Conservation (phyloP, 2,113 vertebrate genomes). For the Gavialis gangeticus region DNA sequence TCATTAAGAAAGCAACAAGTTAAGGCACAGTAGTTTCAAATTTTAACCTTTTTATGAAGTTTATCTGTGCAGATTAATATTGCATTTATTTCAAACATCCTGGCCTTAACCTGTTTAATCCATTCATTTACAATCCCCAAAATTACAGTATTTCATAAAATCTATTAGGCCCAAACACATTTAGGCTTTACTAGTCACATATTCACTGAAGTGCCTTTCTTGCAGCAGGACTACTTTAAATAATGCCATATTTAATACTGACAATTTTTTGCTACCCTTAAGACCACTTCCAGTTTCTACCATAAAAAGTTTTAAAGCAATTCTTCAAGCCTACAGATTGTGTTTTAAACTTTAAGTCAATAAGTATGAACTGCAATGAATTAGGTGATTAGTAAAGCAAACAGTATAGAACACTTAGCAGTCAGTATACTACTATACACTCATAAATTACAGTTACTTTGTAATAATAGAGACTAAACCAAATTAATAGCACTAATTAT, state of each 20-base stretch:
- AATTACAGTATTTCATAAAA: slow-evolving; percentile 83
- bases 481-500: slow-evolving; percentile 84
- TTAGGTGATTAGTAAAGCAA: slow-evolving; percentile 95
- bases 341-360: slow-evolving; percentile 83
- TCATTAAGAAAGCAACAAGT: slow-evolving; percentile 84
- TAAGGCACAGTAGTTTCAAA: slow-evolving; percentile 94
- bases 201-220: slow-evolving; percentile 88
- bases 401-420: slow-evolving; percentile 89
- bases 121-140: slow-evolving; percentile 80
- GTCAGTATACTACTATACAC: slow-evolving; percentile 88
- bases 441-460: slow-evolving; percentile 82
- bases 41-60: slow-evolving; percentile 78
- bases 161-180: slow-evolving; percentile 80
- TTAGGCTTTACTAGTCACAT: slow-evolving; percentile 91
- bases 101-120: slow-evolving; percentile 84
- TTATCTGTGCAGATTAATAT: slow-evolving; percentile 85
- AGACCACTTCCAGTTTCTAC: slow-evolving; percentile 85
- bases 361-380: slow-evolving; percentile 89
- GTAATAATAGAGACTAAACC: slow-evolving; percentile 80
- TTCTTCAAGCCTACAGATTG: slow-evolving; percentile 84
- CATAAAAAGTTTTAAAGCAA: slow-evolving; percentile 85
- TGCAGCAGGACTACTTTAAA: slow-evolving; percentile 82
- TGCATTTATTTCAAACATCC: slow-evolving; percentile 84
- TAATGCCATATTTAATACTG: slow-evolving; percentile 87
- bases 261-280: slow-evolving; percentile 84